phyloP scores from a whole-genome alignment of 2,113 vertebrate species.

The Rhea americana region DNA sequence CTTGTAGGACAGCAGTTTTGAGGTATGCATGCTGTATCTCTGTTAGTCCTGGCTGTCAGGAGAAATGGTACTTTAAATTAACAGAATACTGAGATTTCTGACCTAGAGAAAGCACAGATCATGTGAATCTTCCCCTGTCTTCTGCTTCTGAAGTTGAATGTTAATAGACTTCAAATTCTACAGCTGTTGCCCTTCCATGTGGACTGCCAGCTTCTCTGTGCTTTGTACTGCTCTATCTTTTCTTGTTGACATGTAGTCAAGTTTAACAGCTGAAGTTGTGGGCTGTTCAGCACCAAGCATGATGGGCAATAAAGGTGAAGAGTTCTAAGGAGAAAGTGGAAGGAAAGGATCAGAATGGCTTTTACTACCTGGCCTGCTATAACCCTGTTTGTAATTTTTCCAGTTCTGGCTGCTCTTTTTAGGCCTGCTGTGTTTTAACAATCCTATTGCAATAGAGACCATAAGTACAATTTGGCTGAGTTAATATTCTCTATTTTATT shows the following conservation, averaged over 20 bases:
- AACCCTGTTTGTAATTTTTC: background rate
- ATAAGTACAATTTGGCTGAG: no score
- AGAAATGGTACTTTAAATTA: background rate
- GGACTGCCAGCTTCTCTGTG: fast-evolving
- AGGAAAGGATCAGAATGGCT: background rate
- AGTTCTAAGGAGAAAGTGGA: fast-evolving
- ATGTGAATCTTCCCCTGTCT: background rate
- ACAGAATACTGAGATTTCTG: background rate
- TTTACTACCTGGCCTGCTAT: background rate
- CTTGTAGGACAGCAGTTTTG: background rate
- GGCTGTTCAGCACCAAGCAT: fast-evolving
- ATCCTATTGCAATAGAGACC: fast-evolving
- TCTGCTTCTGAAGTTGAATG: background rate
- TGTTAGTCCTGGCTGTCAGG: background rate
- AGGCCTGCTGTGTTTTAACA: no score
- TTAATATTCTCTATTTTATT: fast-evolving
- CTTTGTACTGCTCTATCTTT: fast-evolving
- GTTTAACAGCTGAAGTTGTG: no score
- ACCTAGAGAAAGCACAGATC: background rate
- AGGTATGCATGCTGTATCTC: background rate
- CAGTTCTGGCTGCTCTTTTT: background rate
- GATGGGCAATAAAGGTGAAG: background rate
- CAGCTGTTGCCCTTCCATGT: background rate
- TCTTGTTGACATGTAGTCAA: fast-evolving
- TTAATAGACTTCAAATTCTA: background rate